Evolutionary conservation across 2,888 invertebrate genomes (phyloP).

Genomic region (Mimas tiliae): DNA sequence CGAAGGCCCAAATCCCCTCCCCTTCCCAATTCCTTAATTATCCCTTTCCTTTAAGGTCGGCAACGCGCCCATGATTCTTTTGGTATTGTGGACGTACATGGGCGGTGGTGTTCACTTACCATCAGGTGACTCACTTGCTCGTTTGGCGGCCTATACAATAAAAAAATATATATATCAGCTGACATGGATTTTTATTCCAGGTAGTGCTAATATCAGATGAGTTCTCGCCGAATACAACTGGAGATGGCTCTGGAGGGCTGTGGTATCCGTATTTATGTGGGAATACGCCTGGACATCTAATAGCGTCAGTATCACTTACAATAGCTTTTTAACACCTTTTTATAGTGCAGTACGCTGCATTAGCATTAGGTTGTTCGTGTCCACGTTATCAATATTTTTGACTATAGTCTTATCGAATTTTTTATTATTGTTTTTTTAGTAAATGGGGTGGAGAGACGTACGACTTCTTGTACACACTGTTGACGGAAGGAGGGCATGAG

Average conservation of each 20-base stretch:
- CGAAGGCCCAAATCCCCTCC: too few relatives aligned
- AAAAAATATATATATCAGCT: too few relatives aligned
- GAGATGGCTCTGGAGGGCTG: conserved; percentile 91
- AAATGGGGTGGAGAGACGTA: conserved; percentile 88
- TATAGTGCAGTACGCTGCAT: too few relatives aligned
- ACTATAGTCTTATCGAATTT: not conserved
- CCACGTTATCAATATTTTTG: not conserved
- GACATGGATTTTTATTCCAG: conserved; percentile 45
- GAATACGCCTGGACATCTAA: conserved; percentile 78
- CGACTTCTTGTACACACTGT: conserved; percentile 83
- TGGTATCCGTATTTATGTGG: conserved; percentile 89
- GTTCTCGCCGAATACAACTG: conserved; percentile 89
- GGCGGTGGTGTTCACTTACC: too few relatives aligned
- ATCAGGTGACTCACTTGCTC: too few relatives aligned
- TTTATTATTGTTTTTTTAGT: conserved; percentile 60
- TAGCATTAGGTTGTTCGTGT: too few relatives aligned
- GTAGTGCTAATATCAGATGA: conserved; percentile 88
- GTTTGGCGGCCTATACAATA: too few relatives aligned
- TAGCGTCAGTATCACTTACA: conserved; percentile 71
- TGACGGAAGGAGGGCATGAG: conserved; percentile 80
- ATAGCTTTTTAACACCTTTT: too few relatives aligned
- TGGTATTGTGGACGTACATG: too few relatives aligned
- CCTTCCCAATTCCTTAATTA: too few relatives aligned
- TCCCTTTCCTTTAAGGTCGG: too few relatives aligned
- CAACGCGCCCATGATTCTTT: too few relatives aligned